Base-by-base conservation (phyloP, 2,888 invertebrate genomes). In the Tiphia femorata region DNA sequence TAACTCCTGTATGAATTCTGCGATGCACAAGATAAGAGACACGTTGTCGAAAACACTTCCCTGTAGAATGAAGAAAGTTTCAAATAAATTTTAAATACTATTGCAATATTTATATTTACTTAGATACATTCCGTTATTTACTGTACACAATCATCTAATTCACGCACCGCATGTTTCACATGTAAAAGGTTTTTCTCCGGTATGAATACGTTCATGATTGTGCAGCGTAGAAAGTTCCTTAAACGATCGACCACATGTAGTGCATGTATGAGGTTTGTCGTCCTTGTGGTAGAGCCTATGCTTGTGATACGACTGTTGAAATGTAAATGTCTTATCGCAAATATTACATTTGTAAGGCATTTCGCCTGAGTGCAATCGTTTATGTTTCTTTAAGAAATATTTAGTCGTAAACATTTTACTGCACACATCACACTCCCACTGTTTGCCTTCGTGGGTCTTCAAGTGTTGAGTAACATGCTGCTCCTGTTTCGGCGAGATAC, bases 251-350 rank as follows among this genome's bases (percentile, higher is more conserved):
- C 93, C 92, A 79, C 95, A 95, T 70, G 90, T 91, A 46, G 80
- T 85, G 74, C 94, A 94, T 1, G 88, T 87, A 59, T 87, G 86
- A 0, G 94, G 94, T 75, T 94, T 94, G 72, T 94, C 94, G 73
- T 93, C 92, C 58, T 92, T 93, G 79, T 95, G 95, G 78, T 95
- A 95, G 46, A 94, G 85, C 77, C 94, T 88, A 84, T 95, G 95
- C 79, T 95, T 95, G 81, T 94, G 94, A 82, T 93, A 94, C 0
- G 94, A 94, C 76, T 95, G 95, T 84, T 95, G 95, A 84, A 95
- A 95, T 44, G 94, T 94, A 83, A 95, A 95, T 8, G 91, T 92
- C 81, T 94, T 93, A 65, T 91, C 91, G 79, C 95, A 95, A 69
- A 92, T 90, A 42, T 87, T 86, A 77, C 95, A 95, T 17, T 90